Evolutionary conservation across 2,113 vertebrate genomes (phyloP), one percentile per base, ranked within the genome.

Genomic region (Tichodroma muraria): DNA sequence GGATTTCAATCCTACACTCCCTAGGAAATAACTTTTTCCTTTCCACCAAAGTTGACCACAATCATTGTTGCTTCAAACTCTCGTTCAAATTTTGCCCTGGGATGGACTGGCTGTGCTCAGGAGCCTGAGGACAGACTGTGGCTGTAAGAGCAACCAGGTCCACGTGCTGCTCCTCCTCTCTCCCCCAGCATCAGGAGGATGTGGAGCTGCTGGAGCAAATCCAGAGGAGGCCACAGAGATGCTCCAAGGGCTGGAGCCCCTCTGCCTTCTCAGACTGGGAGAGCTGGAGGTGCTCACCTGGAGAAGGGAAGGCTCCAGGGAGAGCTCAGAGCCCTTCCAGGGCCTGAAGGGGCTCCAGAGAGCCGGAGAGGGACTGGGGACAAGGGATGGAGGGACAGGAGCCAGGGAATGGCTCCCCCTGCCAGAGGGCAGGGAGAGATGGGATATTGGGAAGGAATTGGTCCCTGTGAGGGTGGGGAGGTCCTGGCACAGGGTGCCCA

Each of bases 391-490:
- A 65, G 76, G 6, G 31, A 64, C 76, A 80, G 35, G 17, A 65
- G 4, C 3, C 13, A 50, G 66, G 76, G 76, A 88, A 50, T 42
- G 59, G 85, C 31, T 88, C 4, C 30, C 11, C 64, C 1, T 49
- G 30, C 33, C 47, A 47, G 40, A 71, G 35, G 14, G 4, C 30
- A 37, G 35, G 15, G 31, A 0, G 4, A 0, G 42, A 19, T 27
- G 35, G 22, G 15, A 65, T 8, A 10, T 4, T 65, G 8, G 25
- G 35, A 4, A 49, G 13, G 0, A 50, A 73, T 52, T 15, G 0
- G 1, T 75, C 15, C 7, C 35, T 64, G 25, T 1, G 59, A 64
- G 15, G 22, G 22, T 8, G 37, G 0, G 0, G 0, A 37, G 21
- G 10, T 5, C 8, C 52, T 50, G 59, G 50, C 7, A 12, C 8